Evolutionary conservation across 2,888 invertebrate genomes (phyloP).

Genomic region (Yponomeuta sedellus): DNA sequence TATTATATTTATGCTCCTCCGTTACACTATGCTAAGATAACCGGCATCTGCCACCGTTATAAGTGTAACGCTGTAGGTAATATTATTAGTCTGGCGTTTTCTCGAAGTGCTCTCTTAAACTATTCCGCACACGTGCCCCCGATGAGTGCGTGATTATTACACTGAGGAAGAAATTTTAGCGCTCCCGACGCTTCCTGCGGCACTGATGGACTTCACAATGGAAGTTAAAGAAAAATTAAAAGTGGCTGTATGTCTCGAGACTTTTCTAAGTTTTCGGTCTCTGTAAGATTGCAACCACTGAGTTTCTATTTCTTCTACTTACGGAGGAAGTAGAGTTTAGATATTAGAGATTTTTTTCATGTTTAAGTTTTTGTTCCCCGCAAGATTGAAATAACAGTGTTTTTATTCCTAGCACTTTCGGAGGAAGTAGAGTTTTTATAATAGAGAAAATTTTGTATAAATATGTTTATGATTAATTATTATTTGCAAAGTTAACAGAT

Average conservation of each 20-base stretch:
- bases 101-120: conserved; percentile 14
- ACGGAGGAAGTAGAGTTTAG: too few species aligned
- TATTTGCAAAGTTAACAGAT: too few species aligned
- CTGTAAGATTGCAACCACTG: too few species aligned
- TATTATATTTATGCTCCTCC: background rate
- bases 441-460: too few species aligned
- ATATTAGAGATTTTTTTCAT: too few species aligned
- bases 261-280: too few species aligned
- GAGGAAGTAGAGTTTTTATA: too few species aligned
- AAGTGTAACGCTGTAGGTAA: conserved; percentile 26
- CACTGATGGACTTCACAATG: background rate
- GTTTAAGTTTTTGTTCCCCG: too few species aligned
- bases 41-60: conserved; percentile 25
- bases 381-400: too few species aligned
- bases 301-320: too few species aligned
- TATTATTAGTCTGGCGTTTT: conserved; percentile 23
- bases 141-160: conserved; percentile 35
- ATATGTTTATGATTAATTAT: too few species aligned
- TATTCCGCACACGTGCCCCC: conserved; percentile 35
- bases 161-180: conserved; percentile 29
- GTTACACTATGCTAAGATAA: conserved; percentile 21
- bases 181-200: background rate
- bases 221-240: conserved; percentile 1
- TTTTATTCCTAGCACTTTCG: too few species aligned
- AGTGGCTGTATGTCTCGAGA: background rate